A percentile compares a stretch with the other conserved stretches of the same genome.
Conservation (phyloP, 2,797 vertebrate species). For the Schizothorax lantsangensis region DNA sequence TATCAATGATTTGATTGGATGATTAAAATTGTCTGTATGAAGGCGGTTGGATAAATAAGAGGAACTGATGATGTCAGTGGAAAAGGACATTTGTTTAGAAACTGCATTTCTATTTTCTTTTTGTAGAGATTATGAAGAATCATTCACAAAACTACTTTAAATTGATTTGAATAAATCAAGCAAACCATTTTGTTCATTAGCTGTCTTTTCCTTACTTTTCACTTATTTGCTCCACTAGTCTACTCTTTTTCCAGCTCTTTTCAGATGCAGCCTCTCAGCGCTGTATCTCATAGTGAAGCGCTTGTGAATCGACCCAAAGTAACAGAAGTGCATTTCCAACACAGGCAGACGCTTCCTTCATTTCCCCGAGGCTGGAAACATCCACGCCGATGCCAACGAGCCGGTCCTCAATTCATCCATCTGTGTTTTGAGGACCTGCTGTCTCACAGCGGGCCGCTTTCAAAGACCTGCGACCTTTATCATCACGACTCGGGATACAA, state of each 20-base stretch:
- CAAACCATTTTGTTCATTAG: not conserved
- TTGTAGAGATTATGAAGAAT: not conserved
- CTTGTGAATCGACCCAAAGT: not conserved
- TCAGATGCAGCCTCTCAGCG: not conserved
- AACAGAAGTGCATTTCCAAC: slow-evolving; percentile 25
- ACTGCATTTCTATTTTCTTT: not conserved
- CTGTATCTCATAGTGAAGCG: not conserved
- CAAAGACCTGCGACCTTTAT: slow-evolving; percentile 29
- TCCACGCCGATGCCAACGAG: not conserved
- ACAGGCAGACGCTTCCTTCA: not conserved
- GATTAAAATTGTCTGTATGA: not conserved
- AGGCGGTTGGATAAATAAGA: not conserved
- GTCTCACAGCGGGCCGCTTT: not conserved
- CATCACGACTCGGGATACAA: slow-evolving; percentile 24
- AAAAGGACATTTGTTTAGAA: not conserved
- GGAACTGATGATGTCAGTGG: not conserved
- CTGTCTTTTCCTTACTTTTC: not conserved
- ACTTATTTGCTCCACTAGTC: not conserved
- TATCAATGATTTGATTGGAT: not conserved
- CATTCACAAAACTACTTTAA: no score
- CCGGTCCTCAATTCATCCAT: not conserved
- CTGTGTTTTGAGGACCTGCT: slow-evolving; percentile 20
- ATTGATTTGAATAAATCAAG: no score
- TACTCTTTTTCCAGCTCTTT: not conserved
- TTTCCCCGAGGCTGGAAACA: slow-evolving; percentile 27